Evolutionary conservation across 2,113 vertebrate species (phyloP).

Genomic region (Mormyrus iriodes): DNA sequence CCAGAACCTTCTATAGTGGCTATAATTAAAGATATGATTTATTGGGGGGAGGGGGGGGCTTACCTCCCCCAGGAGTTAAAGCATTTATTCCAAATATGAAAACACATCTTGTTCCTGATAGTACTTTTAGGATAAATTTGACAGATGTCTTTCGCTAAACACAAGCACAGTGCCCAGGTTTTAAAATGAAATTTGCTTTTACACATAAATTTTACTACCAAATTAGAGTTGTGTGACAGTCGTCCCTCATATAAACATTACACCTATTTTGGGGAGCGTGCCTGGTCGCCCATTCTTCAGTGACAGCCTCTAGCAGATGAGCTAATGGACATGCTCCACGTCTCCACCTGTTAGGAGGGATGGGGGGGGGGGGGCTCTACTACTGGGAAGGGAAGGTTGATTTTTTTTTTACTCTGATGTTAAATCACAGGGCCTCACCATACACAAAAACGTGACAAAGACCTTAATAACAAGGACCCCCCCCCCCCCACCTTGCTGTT

Average conservation of each 20-base stretch:
- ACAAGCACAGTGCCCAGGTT: background rate
- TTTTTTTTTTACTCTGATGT: background rate
- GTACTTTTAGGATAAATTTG: background rate
- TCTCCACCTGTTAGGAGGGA: background rate
- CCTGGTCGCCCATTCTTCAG: background rate
- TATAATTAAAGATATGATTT: constrained; percentile 11
- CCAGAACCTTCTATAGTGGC: background rate
- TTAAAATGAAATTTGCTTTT: background rate
- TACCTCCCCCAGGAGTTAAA: background rate
- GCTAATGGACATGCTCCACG: constrained; percentile 7
- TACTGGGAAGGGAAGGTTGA: background rate
- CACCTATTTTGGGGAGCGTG: background rate
- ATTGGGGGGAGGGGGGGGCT: background rate
- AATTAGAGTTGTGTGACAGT: background rate
- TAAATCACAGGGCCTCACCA: background rate
- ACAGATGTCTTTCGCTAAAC: background rate
- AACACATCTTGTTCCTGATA: background rate
- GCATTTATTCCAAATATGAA: background rate
- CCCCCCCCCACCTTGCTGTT: background rate
- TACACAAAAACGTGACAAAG: background rate
- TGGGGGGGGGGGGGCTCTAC: background rate
- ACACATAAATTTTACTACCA: background rate
- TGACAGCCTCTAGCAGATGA: background rate
- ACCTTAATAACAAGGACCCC: background rate
- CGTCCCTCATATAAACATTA: background rate